phyloP scores from a whole-genome alignment of 2,797 vertebrate species.

The Gymnocypris eckloni region DNA sequence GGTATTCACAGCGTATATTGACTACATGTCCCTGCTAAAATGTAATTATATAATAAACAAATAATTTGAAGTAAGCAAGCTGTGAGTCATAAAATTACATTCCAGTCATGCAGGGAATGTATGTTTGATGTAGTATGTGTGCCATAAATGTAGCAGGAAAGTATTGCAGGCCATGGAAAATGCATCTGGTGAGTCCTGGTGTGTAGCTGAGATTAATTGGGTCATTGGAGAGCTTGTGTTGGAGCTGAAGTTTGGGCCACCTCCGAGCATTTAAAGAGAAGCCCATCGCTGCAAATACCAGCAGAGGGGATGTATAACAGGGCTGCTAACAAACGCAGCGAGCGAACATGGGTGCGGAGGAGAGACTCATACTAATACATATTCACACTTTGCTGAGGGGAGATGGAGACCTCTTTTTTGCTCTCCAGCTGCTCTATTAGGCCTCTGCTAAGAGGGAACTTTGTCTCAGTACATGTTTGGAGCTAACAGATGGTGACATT shows the following conservation, averaged over 20 bases:
- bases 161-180: not conserved
- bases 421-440: conserved; percentile 62
- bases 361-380: conserved; percentile 56
- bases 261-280: conserved; percentile 32
- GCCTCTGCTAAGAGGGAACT: conserved; percentile 50
- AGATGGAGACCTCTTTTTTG: conserved; percentile 58
- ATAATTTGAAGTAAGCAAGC: not conserved
- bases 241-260: conserved; percentile 31
- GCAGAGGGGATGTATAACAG: conserved; percentile 53
- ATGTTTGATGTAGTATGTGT: not conserved
- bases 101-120: not conserved
- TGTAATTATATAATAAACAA: not conserved
- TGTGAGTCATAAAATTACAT: not conserved
- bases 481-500: conserved; percentile 71
- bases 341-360: conserved; percentile 25
- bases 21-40: not conserved
- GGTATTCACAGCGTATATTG: not conserved
- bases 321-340: conserved; percentile 53
- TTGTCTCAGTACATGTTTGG: conserved; percentile 53
- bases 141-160: not conserved
- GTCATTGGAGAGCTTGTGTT: conserved; percentile 36
- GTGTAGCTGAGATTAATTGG: conserved; percentile 52
- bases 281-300: conserved; percentile 44
- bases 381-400: conserved; percentile 64
- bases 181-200: conserved; percentile 19